Conservation (phyloP, 2,113 vertebrate species). For the Xiphorhynchus elegans region DNA sequence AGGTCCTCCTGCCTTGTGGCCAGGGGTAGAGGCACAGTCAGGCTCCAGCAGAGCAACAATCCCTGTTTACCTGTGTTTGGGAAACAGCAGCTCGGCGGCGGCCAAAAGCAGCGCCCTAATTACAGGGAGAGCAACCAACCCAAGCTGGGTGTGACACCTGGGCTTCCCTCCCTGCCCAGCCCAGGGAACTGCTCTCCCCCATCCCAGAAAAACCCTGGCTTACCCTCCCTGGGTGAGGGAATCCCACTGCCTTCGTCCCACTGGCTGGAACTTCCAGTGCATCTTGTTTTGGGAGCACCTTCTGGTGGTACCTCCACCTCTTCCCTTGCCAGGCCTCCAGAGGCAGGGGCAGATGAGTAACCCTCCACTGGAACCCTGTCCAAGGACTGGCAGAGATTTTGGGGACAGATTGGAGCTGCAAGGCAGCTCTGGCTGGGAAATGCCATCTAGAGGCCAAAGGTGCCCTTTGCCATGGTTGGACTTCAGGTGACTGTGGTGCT, state of each 20-base stretch:
- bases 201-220: not conserved
- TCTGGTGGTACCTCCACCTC: not conserved
- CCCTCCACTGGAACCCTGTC: not conserved
- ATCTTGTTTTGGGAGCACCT: not conserved
- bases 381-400: not conserved
- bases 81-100: not conserved
- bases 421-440: not conserved
- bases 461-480: not conserved
- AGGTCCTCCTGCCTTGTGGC: not conserved
- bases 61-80: not conserved
- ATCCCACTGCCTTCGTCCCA: not conserved
- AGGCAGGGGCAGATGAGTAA: not conserved
- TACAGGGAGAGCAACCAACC: not conserved
- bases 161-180: not conserved
- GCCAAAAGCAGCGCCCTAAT: not conserved
- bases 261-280: not conserved
- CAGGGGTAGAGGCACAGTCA: not conserved
- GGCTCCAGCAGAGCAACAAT: not conserved
- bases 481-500: accelerated
- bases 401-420: not conserved
- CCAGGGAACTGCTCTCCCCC: not conserved
- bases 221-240: not conserved
- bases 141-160: not conserved
- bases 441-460: not conserved
- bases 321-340: not conserved